Evolutionary conservation across 2,888 invertebrate genomes (phyloP), one percentile per base, ranked within the genome.

Genomic region (Mesopsocus fuscifrons): DNA sequence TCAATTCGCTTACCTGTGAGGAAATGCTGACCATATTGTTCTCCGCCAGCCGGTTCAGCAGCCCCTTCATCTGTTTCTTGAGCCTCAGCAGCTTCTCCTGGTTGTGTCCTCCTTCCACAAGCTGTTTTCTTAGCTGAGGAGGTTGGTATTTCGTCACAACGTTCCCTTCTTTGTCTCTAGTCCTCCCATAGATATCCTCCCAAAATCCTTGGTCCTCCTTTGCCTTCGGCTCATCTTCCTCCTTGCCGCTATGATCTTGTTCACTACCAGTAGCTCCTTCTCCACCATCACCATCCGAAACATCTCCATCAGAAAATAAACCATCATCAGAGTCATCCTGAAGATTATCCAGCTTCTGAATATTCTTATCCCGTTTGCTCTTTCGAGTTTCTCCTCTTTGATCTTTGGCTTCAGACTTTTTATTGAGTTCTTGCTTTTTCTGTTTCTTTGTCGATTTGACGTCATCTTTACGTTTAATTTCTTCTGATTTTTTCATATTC

Each of bases 161-260:
- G 56, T 81, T 77, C 2, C 94, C 94, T 51, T 79, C 69, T 53
- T 74, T 74, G 55, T 82, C 80, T 50, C 87, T 69, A 51, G 78
- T 70, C 46, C 92, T 68, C 1, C 94, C 94, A 62, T 95, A 94
- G 57, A 95, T 94, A 64, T 95, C 94, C 66, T 94, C 88, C 77
- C 79, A 81, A 6, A 59, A 55, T 31, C 59, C 59, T 47, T 57
- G 54, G n/a, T 49, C 49, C 15, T 44, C 45, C 38, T 42, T 13
- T 49, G n/a, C n/a, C 48, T 16, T 47, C 44, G 6, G 45, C 33
- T 5, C 49, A 48, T 9, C 21, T 13, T 45, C 20, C 44, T 41
- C 45, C 8, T 47, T 50, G 16, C 15, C 26, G 21, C 45, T 34
- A 21, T 43, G 44, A 13, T 50, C 45, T 41, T 32, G 34, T 13